Base-by-base conservation (phyloP, 2,797 vertebrate species). In the Onychomys torridus region DNA sequence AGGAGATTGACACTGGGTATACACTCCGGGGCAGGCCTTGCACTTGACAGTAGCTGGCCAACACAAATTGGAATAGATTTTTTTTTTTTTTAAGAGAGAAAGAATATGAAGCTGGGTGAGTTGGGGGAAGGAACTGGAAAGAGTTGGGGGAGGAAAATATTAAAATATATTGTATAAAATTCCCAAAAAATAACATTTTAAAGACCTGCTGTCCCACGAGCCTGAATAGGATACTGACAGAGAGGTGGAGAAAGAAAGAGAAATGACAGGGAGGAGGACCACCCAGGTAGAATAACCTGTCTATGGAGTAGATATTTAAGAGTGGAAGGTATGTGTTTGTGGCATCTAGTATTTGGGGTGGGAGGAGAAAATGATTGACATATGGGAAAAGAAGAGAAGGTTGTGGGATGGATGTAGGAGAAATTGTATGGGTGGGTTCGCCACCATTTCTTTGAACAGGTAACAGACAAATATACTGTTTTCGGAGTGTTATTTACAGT, bases 401-500 rank as follows among this genome's bases (percentile, higher is more conserved):
- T 65, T 59, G 82, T 81, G 57, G 32, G 32, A 13, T 25, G 69
- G n/a, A 37, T 6, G 25, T 43, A 43, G 75, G 82, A 93, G 85
- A 46, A 76, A 95, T 13, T 96, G 32, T 46, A 16, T 71, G 81
- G 85, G 40, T n/a, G 52, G 29, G 76, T 8, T 4, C 55, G 69
- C 91, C 67, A 90, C 67, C 73, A 55, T 79, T 94, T 89, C 65
- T 96, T 71, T 46, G 32, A 95, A 57, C 75, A 92, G 69, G 69
- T 78, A 85, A 89, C 57, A 76, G 79, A 91, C 32, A 83, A 89
- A 91, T 87, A 90, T 52, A 92, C 65, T 14, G 89, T 92, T 97
- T 97, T 93, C 96, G 85, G 91, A 92, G 83, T 73, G 75, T 96
- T 92, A 89, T 97, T 91, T 96, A 34, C 59, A 94, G 59, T 67